Evolutionary conservation across 2,113 vertebrate genomes (phyloP).

Genomic region (Cheilinus undulatus): DNA sequence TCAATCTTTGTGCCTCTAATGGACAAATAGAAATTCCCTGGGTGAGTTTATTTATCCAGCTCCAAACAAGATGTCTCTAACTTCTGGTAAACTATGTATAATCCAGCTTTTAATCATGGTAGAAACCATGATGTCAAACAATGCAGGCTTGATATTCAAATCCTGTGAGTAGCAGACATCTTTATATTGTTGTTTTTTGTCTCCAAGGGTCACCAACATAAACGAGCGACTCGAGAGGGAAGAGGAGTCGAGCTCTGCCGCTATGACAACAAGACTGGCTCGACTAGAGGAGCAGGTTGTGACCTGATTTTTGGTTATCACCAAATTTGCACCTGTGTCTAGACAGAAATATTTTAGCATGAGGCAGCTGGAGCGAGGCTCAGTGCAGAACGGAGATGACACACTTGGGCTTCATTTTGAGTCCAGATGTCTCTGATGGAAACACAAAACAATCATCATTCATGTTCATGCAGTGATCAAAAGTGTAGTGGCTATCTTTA

Average conservation of each 20-base stretch:
- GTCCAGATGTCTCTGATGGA: background rate
- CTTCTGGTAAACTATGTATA: too few relatives aligned
- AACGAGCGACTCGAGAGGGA: conserved; percentile 86
- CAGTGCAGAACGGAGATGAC: background rate
- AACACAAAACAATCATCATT: background rate
- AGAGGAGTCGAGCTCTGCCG: conserved; percentile 73
- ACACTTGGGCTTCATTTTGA: background rate
- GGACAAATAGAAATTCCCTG: too few relatives aligned
- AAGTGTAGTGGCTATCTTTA: too few relatives aligned
- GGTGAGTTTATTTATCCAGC: too few relatives aligned
- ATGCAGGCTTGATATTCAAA: background rate
- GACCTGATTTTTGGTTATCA: conserved; percentile 17
- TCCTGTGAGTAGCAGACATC: background rate
- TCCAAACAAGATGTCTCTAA: too few relatives aligned
- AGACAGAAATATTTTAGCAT: background rate
- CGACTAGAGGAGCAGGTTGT: conserved; percentile 92
- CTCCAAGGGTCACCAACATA: conserved; percentile 85
- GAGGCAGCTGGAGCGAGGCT: background rate
- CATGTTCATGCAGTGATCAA: background rate
- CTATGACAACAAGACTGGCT: conserved; percentile 81
- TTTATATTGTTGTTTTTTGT: conserved; percentile 15
- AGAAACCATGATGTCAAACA: background rate
- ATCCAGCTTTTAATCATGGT: too few relatives aligned
- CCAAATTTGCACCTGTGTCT: conserved; percentile 17
- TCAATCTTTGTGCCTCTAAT: too few relatives aligned